Evolutionary conservation across 2,113 vertebrate genomes (phyloP), one percentile per base, ranked within the genome.

Genomic region (Saccopteryx bilineata): DNA sequence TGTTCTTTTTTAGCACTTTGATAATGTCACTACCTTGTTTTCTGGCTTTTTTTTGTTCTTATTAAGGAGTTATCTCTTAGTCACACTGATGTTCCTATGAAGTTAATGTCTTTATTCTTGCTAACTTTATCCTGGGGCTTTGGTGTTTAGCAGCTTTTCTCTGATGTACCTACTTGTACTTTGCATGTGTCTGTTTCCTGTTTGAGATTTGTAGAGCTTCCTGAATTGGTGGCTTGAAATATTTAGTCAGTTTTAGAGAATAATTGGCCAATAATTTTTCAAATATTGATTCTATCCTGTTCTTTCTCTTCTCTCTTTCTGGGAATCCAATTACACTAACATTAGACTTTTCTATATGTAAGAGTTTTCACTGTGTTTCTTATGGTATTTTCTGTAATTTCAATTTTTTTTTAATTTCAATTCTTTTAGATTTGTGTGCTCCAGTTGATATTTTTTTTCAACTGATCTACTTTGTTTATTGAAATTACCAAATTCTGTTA

Each of bases 201-300:
- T 21, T 60, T 69, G 52, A 69, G 39, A 31, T 48, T 74, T 75
- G 33, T 71, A 79, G 71, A 86, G 39, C 46, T 84, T 75, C 33
- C 66, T 48, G 19, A 86, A 79, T 50, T 79, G 18, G 52, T 86
- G 31, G 46, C 31, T 90, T 78, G 23, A 39, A 17, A 31, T n/a
- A 17, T 85, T 85, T 85, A 39, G 6, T 46, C 52, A 71, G 31
- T 78, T 80, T 86, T 86, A 79, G 19, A 85, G 61, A 72, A 79
- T 78, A 63, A 79, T 46, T 91, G 31, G 19, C 5, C 26, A 72
- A n/a, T 72, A 60, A 18, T 71, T 91, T 94, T 91, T 91, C 56
- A 65, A 28, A 86, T 90, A 80, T 79, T 56, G 28, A 81, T 74
- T 74, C 58, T 82, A 48, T 91, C 13, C 46, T 85, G 13, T 56